These are phyloP conservation scores for Eilema griseolum DNA, from an alignment of 2,888 invertebrate genomes.

Conservation along the genomic window DNA sequence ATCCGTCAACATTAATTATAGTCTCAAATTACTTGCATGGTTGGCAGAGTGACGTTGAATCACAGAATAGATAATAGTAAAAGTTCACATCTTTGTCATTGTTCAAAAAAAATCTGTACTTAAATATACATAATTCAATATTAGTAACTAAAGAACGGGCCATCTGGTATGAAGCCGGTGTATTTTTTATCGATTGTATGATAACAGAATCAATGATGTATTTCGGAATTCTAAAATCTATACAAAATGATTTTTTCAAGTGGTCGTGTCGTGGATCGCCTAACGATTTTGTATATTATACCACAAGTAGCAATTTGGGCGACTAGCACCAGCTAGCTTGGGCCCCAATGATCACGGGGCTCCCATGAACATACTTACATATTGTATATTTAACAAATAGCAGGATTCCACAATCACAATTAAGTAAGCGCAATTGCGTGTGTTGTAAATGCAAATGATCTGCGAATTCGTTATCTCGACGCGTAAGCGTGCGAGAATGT, in stretches of 20 bases:
- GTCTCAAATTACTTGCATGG: background rate
- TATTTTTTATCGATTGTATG: background rate
- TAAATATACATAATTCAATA: background rate
- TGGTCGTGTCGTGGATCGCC: too few relatives aligned
- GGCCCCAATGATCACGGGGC: too few relatives aligned
- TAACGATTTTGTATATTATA: too few relatives aligned
- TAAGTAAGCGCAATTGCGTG: constrained; percentile 31
- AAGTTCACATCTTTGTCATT: background rate
- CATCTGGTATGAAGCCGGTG: constrained; percentile 15
- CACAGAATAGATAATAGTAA: too few relatives aligned
- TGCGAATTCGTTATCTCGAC: constrained; percentile 25
- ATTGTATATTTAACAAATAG: background rate
- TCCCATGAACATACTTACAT: background rate
- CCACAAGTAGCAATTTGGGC: too few relatives aligned
- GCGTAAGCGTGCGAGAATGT: constrained; percentile 38
- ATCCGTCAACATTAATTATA: background rate
- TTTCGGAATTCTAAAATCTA: too few relatives aligned
- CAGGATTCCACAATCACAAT: constrained; percentile 5
- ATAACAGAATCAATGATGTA: background rate
- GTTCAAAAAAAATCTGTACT: background rate
- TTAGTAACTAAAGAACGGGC: background rate
- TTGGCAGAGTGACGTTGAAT: background rate
- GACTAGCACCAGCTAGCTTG: too few relatives aligned
- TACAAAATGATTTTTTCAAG: too few relatives aligned
- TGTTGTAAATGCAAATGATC: constrained; percentile 41